Evolutionary conservation across 2,797 vertebrate genomes (phyloP), one percentile per base, ranked within the genome.

Genomic region (Ctenosaura bakeri): DNA sequence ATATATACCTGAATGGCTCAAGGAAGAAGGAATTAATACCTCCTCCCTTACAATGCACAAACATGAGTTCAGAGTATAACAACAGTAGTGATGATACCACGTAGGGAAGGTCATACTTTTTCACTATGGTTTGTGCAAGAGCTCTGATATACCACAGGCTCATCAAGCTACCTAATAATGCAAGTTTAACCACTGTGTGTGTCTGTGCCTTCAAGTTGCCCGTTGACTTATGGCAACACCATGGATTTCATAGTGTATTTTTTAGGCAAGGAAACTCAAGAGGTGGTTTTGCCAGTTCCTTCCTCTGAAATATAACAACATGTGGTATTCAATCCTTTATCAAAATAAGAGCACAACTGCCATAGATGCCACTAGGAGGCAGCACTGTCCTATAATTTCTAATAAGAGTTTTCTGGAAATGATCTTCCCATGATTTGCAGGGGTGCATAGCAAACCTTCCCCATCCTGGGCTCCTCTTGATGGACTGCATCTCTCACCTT

Each of bases 341-440:
- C 32, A 62, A 2, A 24, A 62, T 22, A 54, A 74, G 42, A 73
- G 62, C 20, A 42, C 26, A 78, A 82, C 52, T 77, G 24, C 35
- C 12, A 32, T 29, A 42, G 32, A 42, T 80, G 24, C 80, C 81
- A 92, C 42, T 29, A 83, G 85, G 88, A 64, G 74, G 80, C 88
- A 89, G 91, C 18, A 87, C 74, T 16, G n/a, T 12, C 38, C 52
- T 62, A 2, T 42, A 42, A n/a, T 66, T 78, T 77, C 83, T 16
- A 50, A 42, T 29, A 50, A 69, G n/a, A 62, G 32, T 20, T 88
- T n/a, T 38, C 62, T 86, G 59, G 88, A 26, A 62, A 78, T 7
- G 24, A 38, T 32, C 22, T 77, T 0, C 18, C 24, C 73, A 35
- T 76, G 22, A 66, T 77, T 87, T 78, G 20, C 20, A 26, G n/a